Evolutionary conservation across 1,140 invertebrate genomes (phyloP), one percentile per base, ranked within the genome.

Genomic region (Drosophila chauvacae): DNA sequence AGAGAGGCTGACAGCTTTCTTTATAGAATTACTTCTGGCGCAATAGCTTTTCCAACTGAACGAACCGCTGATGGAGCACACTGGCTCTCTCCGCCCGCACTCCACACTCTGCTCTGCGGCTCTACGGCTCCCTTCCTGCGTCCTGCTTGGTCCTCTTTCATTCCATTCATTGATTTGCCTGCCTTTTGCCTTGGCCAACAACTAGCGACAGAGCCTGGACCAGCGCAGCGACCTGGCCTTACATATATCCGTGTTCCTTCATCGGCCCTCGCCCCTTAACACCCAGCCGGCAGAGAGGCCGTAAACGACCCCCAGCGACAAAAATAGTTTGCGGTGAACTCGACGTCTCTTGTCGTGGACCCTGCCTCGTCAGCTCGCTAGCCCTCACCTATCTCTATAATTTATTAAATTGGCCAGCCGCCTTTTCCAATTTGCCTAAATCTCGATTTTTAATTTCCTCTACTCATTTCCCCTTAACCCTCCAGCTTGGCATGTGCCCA

Each of bases 11-110:
- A 53, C 71, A 61, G 84, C 77, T 90, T 81, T 90, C 85, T 90
- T 90, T 90, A 90, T 90, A 81, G 85, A 90, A 90, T 90, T 90
- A 90, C 85, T 90, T 90, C 85, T 90, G 85, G 85, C 85, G 85
- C 85, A 90, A 76, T 90, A 90, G 81, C 62, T 90, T 90, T 90
- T 90, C 85, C 85, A 90, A 84, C 62, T 73, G 85, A 90, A 84
- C 75, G 81, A 85, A 57, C 81, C 75, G 69, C 44, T 90, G 81
- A 90, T 85, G 86, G 80, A 85, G 85, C 76, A 65, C 83, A 80
- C 71, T 71, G 73, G 41, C 51, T 73, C 41, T 68, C 57, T 35
- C 65, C 63, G 28, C 20, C 65, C 58, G 68, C 65, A 53, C 35
- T n/a, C 41, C 28, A 14, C 14, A 51, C 33, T n/a, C 41, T 11